Base-by-base conservation (phyloP, 2,113 vertebrate genomes). In the Gymnorhina tibicen region DNA sequence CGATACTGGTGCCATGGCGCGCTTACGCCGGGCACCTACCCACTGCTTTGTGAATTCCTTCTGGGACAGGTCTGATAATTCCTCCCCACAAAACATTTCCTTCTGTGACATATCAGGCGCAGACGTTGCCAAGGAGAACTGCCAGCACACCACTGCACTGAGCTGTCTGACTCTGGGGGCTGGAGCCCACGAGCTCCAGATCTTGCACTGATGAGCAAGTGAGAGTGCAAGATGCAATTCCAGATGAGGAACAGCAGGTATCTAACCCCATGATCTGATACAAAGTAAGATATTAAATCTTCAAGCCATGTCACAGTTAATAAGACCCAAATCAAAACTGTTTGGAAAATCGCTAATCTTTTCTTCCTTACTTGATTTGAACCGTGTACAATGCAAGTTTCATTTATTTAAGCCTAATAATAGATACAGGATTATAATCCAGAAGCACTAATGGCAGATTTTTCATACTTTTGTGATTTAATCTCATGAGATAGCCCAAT, bases 1-100 rank as follows among this genome's bases (percentile, higher is more conserved):
- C 1, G 67, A 26, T 6, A 4, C 17, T 3, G 3, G 20, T 7
- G 37, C 41, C 58, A 13, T 1, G 0, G n/a, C 0, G 3, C 19
- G 3, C 24, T 49, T 13, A 3, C 39, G 7, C 12, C 4, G 0
- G 52, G 44, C 6, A 5, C 78, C 27, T 59, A 59, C 58, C 87
- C 50, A 10, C 11, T 5, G 0, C 66, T 13, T 30, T 17, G 27
- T 35, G 20, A 80, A 85, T 44, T 46, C 86, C 85, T 83, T 21
- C 68, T 50, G 89, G 76, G 76, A 42, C 59, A 42, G 47, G 20
- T 13, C 39, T 37, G 52, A 4, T 5, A 7, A 67, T 53, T 58
- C 42, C 85, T 88, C 46, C 32, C 18, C 4, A 2, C 59, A 33
- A 46, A 86, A 58, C 41, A 41, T 23, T 37, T 77, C 68, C 72